Evolutionary conservation across 2,113 vertebrate species (phyloP).

Genomic region (Clarias magur): DNA sequence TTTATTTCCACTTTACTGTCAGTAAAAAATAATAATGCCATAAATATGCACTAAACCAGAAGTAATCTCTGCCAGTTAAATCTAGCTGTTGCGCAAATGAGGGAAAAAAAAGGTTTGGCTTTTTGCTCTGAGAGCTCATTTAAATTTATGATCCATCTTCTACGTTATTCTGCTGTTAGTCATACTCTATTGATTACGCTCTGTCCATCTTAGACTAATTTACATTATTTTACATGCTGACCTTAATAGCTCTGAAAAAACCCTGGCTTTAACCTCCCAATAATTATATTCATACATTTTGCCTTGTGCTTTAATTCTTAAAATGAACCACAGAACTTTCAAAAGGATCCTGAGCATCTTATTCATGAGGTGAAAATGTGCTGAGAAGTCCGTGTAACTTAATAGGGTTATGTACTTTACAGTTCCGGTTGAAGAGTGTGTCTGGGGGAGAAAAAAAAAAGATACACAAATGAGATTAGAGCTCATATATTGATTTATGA

Average conservation of each 20-base stretch:
- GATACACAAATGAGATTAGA: constrained; percentile 27
- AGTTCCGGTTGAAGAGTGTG: constrained; percentile 6
- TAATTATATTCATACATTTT: constrained; percentile 8
- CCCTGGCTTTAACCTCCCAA: neutral
- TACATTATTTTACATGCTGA: constrained; percentile 3
- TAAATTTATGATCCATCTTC: constrained; percentile 2
- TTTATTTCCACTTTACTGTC: neutral
- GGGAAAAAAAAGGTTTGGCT: neutral
- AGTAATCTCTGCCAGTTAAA: neutral
- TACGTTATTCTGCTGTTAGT: neutral
- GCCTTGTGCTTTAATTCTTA: constrained; percentile 3
- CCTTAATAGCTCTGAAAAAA: constrained; percentile 9
- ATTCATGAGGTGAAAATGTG: constrained; percentile 11
- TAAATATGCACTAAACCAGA: neutral
- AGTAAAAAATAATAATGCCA: neutral
- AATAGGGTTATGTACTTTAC: neutral
- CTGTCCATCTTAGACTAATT: constrained; percentile 3
- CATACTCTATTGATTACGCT: constrained; percentile 20
- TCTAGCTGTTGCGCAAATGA: neutral
- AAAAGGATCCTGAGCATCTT: neutral
- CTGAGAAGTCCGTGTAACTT: constrained; percentile 1
- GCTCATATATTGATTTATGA: constrained; percentile 34
- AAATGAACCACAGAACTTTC: neutral
- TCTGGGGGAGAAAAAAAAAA: neutral
- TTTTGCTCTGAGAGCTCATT: neutral